Base-by-base conservation (phyloP, 2,113 vertebrate species). In the Neomonachus schauinslandi region DNA sequence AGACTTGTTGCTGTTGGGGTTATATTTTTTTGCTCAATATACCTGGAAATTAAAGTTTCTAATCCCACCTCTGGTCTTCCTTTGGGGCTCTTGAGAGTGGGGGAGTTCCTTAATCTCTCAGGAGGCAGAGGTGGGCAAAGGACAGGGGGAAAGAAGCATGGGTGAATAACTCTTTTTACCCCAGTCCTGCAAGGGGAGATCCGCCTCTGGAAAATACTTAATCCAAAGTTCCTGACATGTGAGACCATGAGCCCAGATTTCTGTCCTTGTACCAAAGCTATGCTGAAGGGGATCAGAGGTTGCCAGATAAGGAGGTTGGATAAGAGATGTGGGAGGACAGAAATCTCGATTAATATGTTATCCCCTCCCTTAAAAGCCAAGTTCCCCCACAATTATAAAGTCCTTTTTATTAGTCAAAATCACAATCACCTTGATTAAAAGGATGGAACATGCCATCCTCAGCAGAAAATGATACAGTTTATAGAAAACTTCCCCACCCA, bases 331-430 rank as follows among this genome's bases (percentile, higher is more conserved):
- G 5, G 61, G 72, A 72, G 46, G 53, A 14, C 57, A 81, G 85
- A 91, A 82, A 84, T 36, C 79, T 93, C 80, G 46, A 89, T 9
- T 33, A 76, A 72, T 46, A 31, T 36, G 67, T 80, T 74, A 36
- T 24, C 85, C 97, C 95, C 11, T 89, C 59, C 97, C 91, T 93
- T 79, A 36, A 93, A 83, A 98, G 96, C 77, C 96, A 97, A 89
- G 65, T 92, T 87, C 96, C 98, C 97, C 98, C 96, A 97, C 49
- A 96, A 97, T 97, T 98, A 98, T 67, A 98, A 98, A 98, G 97
- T 97, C 89, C 91, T 97, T 97, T 98, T 98, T 98, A 98, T 98
- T 98, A 97, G 93, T 97, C 97, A 98, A 98, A 98, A 98, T 98
- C 98, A 98, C 97, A 98, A 97, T 97, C 97, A 98, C 97, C 88